Percentiles rank a stretch among this genome's conserved stretches.
These are phyloP conservation scores for Himalopsyche kuldschensis DNA, from an alignment of 2,888 invertebrate species.

Conservation along the genomic window DNA sequence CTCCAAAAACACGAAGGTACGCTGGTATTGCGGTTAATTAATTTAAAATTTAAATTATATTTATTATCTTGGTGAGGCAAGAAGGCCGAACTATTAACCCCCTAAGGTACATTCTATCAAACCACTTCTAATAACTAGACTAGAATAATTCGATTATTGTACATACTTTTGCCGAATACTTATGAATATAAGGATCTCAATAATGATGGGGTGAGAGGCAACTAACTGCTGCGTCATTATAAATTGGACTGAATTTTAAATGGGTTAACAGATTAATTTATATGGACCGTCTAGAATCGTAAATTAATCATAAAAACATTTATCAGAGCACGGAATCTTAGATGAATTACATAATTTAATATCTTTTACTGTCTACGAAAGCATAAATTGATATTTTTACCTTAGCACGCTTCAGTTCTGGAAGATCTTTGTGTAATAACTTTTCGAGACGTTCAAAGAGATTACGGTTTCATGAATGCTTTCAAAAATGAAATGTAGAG, in stretches of 20 bases:
- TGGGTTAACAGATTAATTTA: neutral
- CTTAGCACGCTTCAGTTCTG: neutral
- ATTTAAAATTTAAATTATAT: neutral
- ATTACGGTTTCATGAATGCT: neutral
- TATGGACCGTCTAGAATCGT: neutral
- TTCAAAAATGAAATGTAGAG: neutral
- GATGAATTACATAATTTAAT: neutral
- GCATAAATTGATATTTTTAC: neutral
- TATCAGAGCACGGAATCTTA: neutral
- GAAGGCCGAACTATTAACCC: neutral
- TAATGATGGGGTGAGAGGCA: neutral
- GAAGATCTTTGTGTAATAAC: neutral
- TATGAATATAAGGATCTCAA: neutral
- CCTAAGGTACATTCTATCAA: neutral
- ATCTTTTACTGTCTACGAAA: neutral
- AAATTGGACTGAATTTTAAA: neutral
- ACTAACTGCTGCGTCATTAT: neutral
- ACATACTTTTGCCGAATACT: neutral
- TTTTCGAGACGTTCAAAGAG: neutral
- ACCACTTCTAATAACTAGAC: neutral
- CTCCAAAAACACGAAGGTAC: too few species aligned
- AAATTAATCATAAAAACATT: neutral
- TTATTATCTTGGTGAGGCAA: neutral
- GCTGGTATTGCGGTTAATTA: neutral
- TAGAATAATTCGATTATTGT: neutral